Evolutionary conservation across 92 coral and sea anemone genomes (phyloP).

Genomic region (Blastomussa wellsi): DNA sequence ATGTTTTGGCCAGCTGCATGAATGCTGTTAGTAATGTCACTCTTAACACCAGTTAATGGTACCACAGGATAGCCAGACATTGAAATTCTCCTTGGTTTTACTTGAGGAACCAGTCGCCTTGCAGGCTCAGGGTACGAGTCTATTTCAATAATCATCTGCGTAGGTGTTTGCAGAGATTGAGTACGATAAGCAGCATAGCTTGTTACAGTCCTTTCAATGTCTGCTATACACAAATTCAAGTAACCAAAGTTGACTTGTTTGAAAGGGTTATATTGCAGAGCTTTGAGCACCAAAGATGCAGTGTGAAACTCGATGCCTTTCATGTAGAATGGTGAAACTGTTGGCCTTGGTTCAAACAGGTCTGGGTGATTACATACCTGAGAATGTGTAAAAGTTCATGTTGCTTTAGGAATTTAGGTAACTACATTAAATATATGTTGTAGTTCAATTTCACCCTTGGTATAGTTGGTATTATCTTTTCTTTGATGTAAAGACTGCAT

Average conservation of each 20-base stretch:
- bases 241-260: slow-evolving; percentile 72
- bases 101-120: slow-evolving; percentile 63
- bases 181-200: slow-evolving; percentile 91
- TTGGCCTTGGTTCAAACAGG: slow-evolving; percentile 95
- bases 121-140: slow-evolving; percentile 68
- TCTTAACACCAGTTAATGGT: slow-evolving; percentile 2
- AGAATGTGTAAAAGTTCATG: not conserved
- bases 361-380: slow-evolving; percentile 99
- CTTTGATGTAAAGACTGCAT: too few relatives aligned
- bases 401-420: not conserved
- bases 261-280: slow-evolving; percentile 80
- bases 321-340: slow-evolving; percentile 77
- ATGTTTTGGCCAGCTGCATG: slow-evolving; percentile 30
- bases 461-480: too few relatives aligned
- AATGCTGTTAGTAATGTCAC: slow-evolving; percentile 34
- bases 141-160: slow-evolving; percentile 79
- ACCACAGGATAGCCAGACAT: slow-evolving; percentile 37
- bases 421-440: not conserved
- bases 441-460: too few relatives aligned
- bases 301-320: slow-evolving; percentile 76
- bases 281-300: slow-evolving; percentile 83
- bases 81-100: slow-evolving; percentile 56
- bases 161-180: slow-evolving; percentile 84
- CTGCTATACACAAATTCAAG: slow-evolving; percentile 87
- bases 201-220: slow-evolving; percentile 87